A percentile compares a stretch with the other conserved stretches of the same genome.
Conservation (phyloP, 2,797 vertebrate genomes). For the Triplophysa yarkandensis region DNA sequence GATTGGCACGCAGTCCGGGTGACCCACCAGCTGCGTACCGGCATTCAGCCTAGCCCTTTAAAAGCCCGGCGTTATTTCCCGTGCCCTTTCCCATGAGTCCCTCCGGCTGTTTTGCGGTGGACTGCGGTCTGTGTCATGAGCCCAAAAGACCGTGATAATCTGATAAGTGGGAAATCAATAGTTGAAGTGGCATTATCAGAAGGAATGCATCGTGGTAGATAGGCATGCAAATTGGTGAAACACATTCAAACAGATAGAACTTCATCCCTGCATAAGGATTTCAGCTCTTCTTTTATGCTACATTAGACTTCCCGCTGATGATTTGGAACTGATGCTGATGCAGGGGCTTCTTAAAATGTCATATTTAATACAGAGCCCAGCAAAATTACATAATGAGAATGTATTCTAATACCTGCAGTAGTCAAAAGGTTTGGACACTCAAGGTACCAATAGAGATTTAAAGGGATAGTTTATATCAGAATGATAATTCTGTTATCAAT, state of each 20-base stretch:
- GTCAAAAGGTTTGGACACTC: no score
- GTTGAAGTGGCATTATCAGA: constrained; percentile 62
- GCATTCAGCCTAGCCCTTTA: constrained; percentile 51
- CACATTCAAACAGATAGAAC: constrained; percentile 38
- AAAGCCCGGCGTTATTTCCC: constrained; percentile 37
- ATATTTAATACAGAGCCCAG: constrained; percentile 57
- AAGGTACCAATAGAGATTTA: no score
- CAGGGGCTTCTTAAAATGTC: constrained; percentile 51
- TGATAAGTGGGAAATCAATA: constrained; percentile 68
- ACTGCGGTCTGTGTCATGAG: constrained; percentile 16
- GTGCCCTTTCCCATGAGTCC: constrained; percentile 50
- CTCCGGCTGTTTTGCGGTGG: constrained; percentile 22
- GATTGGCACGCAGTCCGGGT: constrained; percentile 43
- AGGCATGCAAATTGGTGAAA: constrained; percentile 48
- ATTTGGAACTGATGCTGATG: constrained; percentile 33
- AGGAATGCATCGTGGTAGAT: constrained; percentile 6
- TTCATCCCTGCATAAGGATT: constrained; percentile 22
- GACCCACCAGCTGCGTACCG: constrained; percentile 32
- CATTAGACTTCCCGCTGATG: constrained; percentile 14
- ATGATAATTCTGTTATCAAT: no score
- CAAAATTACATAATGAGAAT: no score
- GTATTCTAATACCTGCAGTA: no score
- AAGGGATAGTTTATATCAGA: no score
- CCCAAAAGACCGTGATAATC: constrained; percentile 52
- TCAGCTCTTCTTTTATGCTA: constrained; percentile 17